Evolutionary conservation across 2,888 invertebrate genomes (phyloP), one percentile per base, ranked within the genome.

Genomic region (Nemoura dubitans): DNA sequence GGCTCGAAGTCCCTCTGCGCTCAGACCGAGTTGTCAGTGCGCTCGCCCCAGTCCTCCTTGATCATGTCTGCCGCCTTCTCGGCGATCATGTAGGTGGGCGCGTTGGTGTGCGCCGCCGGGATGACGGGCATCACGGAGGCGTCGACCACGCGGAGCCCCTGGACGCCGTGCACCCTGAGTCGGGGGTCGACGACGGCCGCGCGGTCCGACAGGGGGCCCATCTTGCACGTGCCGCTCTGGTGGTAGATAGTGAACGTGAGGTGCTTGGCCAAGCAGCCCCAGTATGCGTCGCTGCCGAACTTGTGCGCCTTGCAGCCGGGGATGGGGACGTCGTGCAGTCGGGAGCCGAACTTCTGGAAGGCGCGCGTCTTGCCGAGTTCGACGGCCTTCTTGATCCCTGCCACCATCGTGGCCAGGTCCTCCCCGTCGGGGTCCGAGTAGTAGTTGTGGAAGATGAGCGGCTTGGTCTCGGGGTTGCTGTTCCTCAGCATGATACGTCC

Each of bases 111-210:
- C 28, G 95, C 95, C 0, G 96, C 94, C 0, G 95, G 94, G 80
- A 97, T 94, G 90, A 94, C 94, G 0, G 97, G 97, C 94, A 97
- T 97, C 78, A 97, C 93, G 88, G 96, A 96, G 0, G 96, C 96
- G 90, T 97, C 96, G 87, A 96, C 94, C 0, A 97, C 96, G 88
- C 97, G 92, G 77, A 97, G 91, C 3, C 94, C 93, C 21, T 93
- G 91, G 16, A 96, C 92, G 6, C 96, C 96, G 89, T 95, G 94
- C 0, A 95, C 94, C 88, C 92, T 92, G 86, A 95, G 90, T 89
- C 93, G 91, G 0, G 94, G 92, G 90, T 95, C 94, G 0, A 96
- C 95, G 0, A 96, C 96, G 0, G 95, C 93, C 7, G 92, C 91
- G 14, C 93, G 93, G 90, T 95, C 94, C 0, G 89, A 90, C 59